These are phyloP conservation scores for Drosophila macrospina DNA, from an alignment of 2,888 invertebrate species.

Conservation along the genomic window DNA sequence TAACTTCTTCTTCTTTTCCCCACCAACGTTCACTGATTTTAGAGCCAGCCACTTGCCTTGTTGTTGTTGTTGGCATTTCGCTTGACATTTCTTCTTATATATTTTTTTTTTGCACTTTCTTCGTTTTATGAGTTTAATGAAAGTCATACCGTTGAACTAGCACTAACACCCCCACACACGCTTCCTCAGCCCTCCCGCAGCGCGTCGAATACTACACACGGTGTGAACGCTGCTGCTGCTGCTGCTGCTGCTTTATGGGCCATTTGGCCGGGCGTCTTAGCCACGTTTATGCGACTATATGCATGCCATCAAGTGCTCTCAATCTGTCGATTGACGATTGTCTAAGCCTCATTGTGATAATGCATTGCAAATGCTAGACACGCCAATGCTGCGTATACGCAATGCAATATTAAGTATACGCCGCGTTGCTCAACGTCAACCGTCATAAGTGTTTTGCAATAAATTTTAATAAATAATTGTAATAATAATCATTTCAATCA, in stretches of 20 bases:
- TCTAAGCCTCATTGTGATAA: slow-evolving; percentile 30
- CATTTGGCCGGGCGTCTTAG: slow-evolving; percentile 40
- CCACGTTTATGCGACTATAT: slow-evolving; percentile 2
- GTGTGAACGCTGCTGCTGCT: slow-evolving; percentile 12
- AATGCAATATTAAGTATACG: slow-evolving; percentile 40
- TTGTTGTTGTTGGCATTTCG: slow-evolving; percentile 11
- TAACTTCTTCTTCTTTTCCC: not conserved
- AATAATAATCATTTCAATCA: not conserved
- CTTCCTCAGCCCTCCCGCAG: too few species aligned
- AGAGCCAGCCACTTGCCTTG: slow-evolving; percentile 24
- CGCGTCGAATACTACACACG: slow-evolving; percentile 25
- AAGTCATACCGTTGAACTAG: slow-evolving; percentile 53
- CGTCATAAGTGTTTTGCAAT: too few species aligned
- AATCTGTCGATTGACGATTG: slow-evolving; percentile 11
- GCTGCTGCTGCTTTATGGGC: slow-evolving; percentile 33
- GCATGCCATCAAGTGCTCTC: slow-evolving; percentile 19
- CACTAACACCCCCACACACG: slow-evolving; percentile 3
- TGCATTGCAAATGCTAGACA: slow-evolving; percentile 29
- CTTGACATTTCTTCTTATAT: not conserved
- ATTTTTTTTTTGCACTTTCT: slow-evolving; percentile 22
- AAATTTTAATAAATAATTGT: too few species aligned
- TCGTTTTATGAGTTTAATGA: slow-evolving; percentile 65
- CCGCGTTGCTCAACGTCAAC: not conserved
- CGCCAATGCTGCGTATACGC: slow-evolving; percentile 21
- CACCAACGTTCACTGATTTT: slow-evolving; percentile 30